phyloP scores from a whole-genome alignment of 1,140 invertebrate genomes.

The Mamestra configurata region DNA sequence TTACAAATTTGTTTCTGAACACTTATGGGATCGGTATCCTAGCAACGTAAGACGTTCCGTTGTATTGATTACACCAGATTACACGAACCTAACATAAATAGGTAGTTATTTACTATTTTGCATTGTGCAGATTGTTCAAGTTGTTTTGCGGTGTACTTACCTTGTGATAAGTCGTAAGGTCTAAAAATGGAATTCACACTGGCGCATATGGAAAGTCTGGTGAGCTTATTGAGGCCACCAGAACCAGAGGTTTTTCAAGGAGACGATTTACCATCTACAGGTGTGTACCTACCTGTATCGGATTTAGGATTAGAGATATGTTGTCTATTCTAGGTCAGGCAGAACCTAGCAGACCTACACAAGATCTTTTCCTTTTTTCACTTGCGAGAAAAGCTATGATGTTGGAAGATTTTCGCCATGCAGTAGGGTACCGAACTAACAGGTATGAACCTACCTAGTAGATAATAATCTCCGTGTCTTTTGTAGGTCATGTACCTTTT shows the following conservation, averaged over 20 bases:
- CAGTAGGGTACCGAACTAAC: too few relatives aligned
- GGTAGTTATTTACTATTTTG: too few relatives aligned
- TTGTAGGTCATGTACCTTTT: too few relatives aligned
- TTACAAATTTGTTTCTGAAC: too few relatives aligned
- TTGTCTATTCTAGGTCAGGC: too few relatives aligned
- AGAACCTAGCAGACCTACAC: too few relatives aligned
- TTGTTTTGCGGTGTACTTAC: not conserved
- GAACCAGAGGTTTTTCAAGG: constrained; percentile 83
- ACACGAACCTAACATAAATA: not conserved
- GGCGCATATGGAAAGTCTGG: constrained; percentile 72
- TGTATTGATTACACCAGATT: constrained; percentile 8
- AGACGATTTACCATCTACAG: constrained; percentile 69
- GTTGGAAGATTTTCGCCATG: too few relatives aligned
- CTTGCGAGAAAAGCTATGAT: too few relatives aligned
- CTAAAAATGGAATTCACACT: constrained; percentile 71
- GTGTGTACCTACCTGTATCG: constrained; percentile 53
- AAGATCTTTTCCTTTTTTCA: too few relatives aligned
- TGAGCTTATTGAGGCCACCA: constrained; percentile 72
- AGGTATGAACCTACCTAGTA: too few relatives aligned
- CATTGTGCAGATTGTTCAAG: not conserved
- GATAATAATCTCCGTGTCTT: too few relatives aligned
- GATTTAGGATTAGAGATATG: too few relatives aligned
- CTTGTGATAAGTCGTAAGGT: not conserved
- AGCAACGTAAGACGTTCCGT: not conserved
- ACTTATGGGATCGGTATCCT: not conserved